phyloP scores from a whole-genome alignment of 2,797 vertebrate species.

The Anomalospiza imberbis region DNA sequence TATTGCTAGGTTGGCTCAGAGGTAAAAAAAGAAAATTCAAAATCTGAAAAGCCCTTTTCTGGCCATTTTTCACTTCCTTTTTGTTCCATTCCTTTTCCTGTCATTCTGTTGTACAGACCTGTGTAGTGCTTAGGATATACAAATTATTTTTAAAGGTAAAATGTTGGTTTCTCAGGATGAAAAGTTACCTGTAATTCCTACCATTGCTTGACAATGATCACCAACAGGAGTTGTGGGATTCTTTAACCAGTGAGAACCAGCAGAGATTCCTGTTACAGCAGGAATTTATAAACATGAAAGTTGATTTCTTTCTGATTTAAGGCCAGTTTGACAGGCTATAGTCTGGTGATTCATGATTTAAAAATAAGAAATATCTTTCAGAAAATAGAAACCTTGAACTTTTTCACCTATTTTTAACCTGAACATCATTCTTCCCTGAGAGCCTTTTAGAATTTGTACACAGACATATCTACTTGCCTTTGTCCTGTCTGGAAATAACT shows the following conservation, averaged over 20 bases:
- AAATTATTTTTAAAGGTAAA: neutral
- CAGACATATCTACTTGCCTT: neutral
- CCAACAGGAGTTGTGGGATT: neutral
- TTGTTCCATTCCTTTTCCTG: neutral
- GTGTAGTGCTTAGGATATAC: neutral
- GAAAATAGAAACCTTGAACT: neutral
- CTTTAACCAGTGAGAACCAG: neutral
- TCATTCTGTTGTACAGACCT: neutral
- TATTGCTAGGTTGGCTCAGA: neutral
- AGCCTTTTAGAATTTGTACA: neutral
- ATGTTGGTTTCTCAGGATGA: neutral
- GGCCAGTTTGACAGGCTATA: neutral
- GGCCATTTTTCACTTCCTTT: neutral
- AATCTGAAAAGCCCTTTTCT: neutral
- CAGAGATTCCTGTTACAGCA: neutral
- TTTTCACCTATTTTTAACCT: neutral
- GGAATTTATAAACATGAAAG: neutral
- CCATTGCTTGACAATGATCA: neutral
- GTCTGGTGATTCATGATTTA: neutral
- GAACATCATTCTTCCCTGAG: neutral
- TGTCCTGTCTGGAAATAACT: neutral
- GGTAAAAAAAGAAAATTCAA: neutral
- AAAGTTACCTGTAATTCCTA: neutral
- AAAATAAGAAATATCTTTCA: neutral
- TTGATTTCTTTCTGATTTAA: neutral